Base-by-base conservation (phyloP, 2,888 invertebrate species). In the Melieria crassipennis region DNA sequence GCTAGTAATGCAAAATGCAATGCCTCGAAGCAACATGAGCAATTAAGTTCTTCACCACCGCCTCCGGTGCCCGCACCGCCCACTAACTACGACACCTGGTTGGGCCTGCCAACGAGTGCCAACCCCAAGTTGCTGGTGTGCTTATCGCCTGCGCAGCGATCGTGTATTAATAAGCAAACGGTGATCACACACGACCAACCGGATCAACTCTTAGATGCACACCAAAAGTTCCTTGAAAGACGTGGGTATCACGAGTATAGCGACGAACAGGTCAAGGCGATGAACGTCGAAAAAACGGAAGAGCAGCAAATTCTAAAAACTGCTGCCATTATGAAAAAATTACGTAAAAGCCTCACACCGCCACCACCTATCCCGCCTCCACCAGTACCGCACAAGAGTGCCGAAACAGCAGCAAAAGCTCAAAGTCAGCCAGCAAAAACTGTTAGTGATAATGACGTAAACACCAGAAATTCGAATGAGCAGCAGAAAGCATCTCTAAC, bases 131-230 rank as follows among this genome's bases (percentile, higher is more conserved):
- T 91, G 0, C 87, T 93, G 70, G 88, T 92, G 7, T 93, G 92
- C 79, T 87, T 94, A 10, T 93, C 94, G 1, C 94, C 94, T 0
- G 91, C 92, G 5, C 94, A 93, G 82, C 90, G 90, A 80, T 88
- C 88, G 80, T 86, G 90, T 58, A 88, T 90, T 81, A 89, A 90
- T 71, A 90, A 89, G 79, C 88, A 89, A 30, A 88, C 88, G 57
- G 67, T 74, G 11, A n/a, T 42, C 3, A 52, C 57, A n/a, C 42
- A n/a, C 30, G 43, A 86, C 60, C 76, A 73, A 46, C 89, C 90
- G 1, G 91, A 90, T 79, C 89, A 90, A 76, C 87, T 93, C 61
- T 86, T 92, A 4, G 92, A 93, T 79, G 89, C 92, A 77, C 93
- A 93, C 79, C 89, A 88, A 76, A 93, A 92, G 81, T 92, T 90